Evolutionary conservation across 2,113 vertebrate genomes (phyloP), one percentile per base, ranked within the genome.

Genomic region (Pelecanoides urinatrix): DNA sequence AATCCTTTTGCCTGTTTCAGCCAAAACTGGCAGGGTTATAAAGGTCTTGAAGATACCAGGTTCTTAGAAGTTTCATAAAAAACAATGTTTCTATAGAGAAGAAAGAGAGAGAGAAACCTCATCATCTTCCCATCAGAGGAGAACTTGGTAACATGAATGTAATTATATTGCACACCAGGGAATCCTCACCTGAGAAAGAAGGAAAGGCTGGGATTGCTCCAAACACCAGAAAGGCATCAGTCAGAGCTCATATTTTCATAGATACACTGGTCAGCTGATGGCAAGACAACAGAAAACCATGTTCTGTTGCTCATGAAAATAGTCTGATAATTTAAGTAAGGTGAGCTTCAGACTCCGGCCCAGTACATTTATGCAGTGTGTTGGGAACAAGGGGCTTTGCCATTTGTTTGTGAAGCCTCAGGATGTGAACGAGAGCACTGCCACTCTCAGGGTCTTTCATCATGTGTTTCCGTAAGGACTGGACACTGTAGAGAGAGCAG

Each of bases 311-410:
- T 74, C 27, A 32, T 45, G 29, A 52, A 78, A 10, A 40, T 40
- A 18, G 26, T 13, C 16, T 53, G 67, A 34, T 36, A 58, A 16
- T 65, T 66, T 63, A 56, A 40, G 15, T 5, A 42, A 71, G 40
- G 7, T n/a, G 15, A 86, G 20, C 38, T 74, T 67, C 47, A 58
- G n/a, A 20, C 38, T 70, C 38, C 19, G 25, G 25, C 53, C 36
- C 10, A 2, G 20, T 13, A 13, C 26, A 8, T 79, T 25, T 23
- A 6, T 2, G 1, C 32, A 70, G 11, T 0, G 1, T 53, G 11
- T 11, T 61, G 49, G 20, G 25, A 86, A 19, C 17, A 53, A 66
- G 38, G 34, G 22, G 1, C 18, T 86, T 73, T 73, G 45, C n/a
- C 19, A 29, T 79, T 53, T 65, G 36, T 66, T 85, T 0, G 1